Evolutionary conservation across 2,113 vertebrate genomes (phyloP).

Genomic region (Malurus melanocephalus): DNA sequence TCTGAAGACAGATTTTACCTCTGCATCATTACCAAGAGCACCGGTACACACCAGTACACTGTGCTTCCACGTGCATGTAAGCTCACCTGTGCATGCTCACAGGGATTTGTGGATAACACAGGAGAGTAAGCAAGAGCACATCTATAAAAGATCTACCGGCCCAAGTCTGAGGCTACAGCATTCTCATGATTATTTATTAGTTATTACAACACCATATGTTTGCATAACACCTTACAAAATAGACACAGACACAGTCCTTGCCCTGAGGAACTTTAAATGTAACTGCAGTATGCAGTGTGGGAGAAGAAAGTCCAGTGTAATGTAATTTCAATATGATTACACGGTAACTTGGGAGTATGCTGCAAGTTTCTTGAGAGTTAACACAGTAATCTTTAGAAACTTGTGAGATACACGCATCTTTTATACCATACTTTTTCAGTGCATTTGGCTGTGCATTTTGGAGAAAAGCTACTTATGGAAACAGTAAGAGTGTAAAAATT

Average conservation of each 20-base stretch:
- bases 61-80: neutral
- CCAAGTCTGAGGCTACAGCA: neutral
- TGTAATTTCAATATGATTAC: conserved; percentile 8
- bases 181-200: conserved; percentile 35
- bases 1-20: neutral
- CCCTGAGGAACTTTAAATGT: conserved; percentile 31
- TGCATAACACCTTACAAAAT: conserved; percentile 35
- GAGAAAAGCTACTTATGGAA: conserved; percentile 15
- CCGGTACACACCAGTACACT: neutral
- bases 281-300: neutral
- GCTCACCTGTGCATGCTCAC: neutral
- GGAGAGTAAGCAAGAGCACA: neutral
- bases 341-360: neutral
- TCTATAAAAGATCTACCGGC: neutral
- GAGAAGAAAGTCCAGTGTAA: conserved; percentile 32
- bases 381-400: neutral
- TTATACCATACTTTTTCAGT: neutral
- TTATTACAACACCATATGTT: conserved; percentile 19
- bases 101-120: neutral
- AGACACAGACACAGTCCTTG: conserved; percentile 2
- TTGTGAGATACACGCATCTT: neutral
- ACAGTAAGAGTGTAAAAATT: conserved; percentile 4
- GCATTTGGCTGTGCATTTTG: neutral
- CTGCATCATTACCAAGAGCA: neutral
- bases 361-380: conserved; percentile 2